phyloP scores from a whole-genome alignment of 2,113 vertebrate species.

The Eira barbara region DNA sequence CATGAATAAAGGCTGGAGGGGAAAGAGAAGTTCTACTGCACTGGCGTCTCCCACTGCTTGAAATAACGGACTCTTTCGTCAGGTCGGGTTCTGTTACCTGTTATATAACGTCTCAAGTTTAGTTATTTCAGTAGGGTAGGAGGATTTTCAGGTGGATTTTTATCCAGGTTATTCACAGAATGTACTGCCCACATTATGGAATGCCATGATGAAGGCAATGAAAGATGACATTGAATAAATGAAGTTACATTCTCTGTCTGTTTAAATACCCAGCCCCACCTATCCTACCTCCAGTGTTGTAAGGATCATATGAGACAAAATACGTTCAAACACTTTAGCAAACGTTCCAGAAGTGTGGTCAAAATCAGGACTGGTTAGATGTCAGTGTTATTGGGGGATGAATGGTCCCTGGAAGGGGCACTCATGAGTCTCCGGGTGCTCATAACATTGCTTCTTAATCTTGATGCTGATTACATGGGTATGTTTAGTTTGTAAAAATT shows the following conservation, averaged over 20 bases:
- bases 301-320: background rate
- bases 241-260: background rate
- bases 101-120: slow-evolving; percentile 25
- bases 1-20: background rate
- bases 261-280: background rate
- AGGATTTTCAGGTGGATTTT: slow-evolving; percentile 5
- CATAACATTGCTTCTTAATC: background rate
- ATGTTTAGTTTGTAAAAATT: background rate
- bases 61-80: slow-evolving; percentile 36
- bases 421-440: background rate
- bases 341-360: background rate
- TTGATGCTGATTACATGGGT: background rate
- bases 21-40: background rate
- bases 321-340: background rate
- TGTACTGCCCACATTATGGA: background rate
- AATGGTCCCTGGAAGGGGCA: background rate
- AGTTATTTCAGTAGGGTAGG: slow-evolving; percentile 8
- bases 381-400: background rate
- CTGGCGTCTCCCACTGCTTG: slow-evolving; percentile 50
- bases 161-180: slow-evolving; percentile 29
- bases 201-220: background rate
- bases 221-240: background rate
- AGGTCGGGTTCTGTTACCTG: slow-evolving; percentile 13
- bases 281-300: background rate
- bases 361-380: background rate